Evolutionary conservation across 1,140 invertebrate genomes (phyloP), one percentile per base, ranked within the genome.

Genomic region (Drosophila leontia): DNA sequence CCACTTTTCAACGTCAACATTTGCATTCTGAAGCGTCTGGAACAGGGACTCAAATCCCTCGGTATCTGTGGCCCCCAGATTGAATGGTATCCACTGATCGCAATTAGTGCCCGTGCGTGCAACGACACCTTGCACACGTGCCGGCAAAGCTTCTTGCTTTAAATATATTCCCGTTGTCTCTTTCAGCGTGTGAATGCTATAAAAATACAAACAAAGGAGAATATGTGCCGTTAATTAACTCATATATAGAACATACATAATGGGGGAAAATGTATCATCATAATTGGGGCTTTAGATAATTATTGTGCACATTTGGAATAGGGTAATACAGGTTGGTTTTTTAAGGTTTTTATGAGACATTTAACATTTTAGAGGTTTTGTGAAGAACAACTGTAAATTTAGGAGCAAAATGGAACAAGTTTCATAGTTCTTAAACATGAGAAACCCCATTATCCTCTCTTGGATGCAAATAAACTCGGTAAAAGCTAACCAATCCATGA

Each of bases 171-270:
- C 78, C 37, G 81, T 90, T 23, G 68, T 62, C 34, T 79, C 60
- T 19, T 75, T 84, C 44, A 90, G 45, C 32, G 42, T 64, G 44
- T 77, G 85, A 9, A 79, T 69, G 60, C 85, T 90, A 45, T 34
- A 47, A 37, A 50, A 15, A 23, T 17, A 41, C 17, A 69, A 65
- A 48, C 48, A 68, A 61, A 55, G 12, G 12, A 57, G n/a, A 48
- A 48, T 26, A 55, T 13, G 51, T 35, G 32, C 9, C 32, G 12
- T 8, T 55, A 35, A 35, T 35, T 53, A 37, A 37, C 13, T 37
- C 51, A 55, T 37, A 53, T 53, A 53, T 53, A 35, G 12, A 35
- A 35, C 17, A 53, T 4, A 37, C 12, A 37, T 53, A 13, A 53
- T 13, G 50, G 29, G 50, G 3, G 26, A 29, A 17, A 53, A 19